A percentile compares a stretch with the other conserved stretches of the same genome.
phyloP scores from a whole-genome alignment of 2,888 invertebrate genomes.

The Catonia carolina region DNA sequence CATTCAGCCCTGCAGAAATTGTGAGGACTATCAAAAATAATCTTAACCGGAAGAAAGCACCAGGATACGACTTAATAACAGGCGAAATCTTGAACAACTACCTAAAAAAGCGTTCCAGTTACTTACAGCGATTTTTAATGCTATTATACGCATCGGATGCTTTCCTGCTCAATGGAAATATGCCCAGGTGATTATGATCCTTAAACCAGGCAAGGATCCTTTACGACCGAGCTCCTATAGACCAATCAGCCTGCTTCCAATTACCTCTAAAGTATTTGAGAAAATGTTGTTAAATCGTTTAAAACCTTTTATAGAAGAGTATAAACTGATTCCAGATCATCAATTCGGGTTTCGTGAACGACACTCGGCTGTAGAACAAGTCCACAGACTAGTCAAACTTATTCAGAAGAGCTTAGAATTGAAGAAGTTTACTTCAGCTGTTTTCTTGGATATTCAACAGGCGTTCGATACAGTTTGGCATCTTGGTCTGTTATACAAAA shows the following conservation, averaged over 20 bases:
- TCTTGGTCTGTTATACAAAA: neutral
- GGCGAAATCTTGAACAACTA: neutral
- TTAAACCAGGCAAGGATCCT: constrained; percentile 33
- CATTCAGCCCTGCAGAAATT: too few species aligned
- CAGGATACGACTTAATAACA: neutral
- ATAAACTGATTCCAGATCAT: constrained; percentile 28
- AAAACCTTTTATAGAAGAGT: constrained; percentile 33
- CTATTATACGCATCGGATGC: constrained; percentile 11
- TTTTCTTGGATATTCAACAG: too few species aligned
- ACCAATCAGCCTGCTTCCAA: constrained; percentile 34
- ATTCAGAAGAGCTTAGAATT: constrained; percentile 33
- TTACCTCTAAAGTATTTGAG: too few species aligned
- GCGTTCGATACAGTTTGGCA: too few species aligned
- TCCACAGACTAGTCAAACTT: constrained; percentile 33
- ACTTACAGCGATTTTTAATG: constrained; percentile 14
- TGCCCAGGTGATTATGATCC: constrained; percentile 31
- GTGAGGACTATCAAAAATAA: neutral
- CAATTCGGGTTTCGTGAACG: constrained; percentile 37
- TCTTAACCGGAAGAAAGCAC: neutral
- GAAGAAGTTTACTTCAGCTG: too few species aligned
- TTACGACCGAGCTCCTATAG: constrained; percentile 29
- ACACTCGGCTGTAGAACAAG: constrained; percentile 37
- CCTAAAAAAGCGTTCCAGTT: neutral
- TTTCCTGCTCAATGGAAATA: constrained; percentile 34
- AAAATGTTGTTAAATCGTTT: too few species aligned